Conservation (phyloP, 2,888 invertebrate genomes). For the Eristalis tenax region DNA sequence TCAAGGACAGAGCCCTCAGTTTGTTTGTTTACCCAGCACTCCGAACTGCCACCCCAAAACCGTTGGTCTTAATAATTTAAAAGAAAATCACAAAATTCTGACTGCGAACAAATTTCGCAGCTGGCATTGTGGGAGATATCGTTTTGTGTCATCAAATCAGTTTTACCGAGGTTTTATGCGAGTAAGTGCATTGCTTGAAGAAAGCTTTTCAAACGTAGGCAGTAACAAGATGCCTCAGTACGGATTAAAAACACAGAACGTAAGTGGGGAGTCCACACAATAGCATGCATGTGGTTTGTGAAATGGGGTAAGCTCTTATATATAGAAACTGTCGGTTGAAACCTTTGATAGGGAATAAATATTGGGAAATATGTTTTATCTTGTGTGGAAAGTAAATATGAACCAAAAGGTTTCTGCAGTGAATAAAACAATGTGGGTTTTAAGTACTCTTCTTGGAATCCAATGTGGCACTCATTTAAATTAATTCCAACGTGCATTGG, state of each 20-base stretch:
- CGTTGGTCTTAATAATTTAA: not conserved
- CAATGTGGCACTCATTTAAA: no score
- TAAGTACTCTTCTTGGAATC: no score
- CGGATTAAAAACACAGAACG: not conserved
- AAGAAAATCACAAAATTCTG: not conserved
- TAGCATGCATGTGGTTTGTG: not conserved
- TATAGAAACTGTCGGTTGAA: not conserved
- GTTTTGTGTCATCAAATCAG: not conserved
- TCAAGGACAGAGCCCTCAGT: constrained; percentile 2
- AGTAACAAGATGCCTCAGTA: not conserved
- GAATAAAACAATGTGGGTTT: no score
- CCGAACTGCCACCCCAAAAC: no score
- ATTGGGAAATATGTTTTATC: not conserved
- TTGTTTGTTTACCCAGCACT: not conserved
- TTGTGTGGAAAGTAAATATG: no score
- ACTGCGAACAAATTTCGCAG: not conserved
- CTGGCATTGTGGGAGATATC: not conserved
- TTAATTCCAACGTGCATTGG: no score
- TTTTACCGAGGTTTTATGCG: not conserved
- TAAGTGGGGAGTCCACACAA: not conserved
- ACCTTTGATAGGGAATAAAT: not conserved
- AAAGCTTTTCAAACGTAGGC: not conserved
- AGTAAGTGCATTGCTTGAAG: not conserved
- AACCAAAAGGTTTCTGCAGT: no score
- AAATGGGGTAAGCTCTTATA: not conserved